Percentiles rank a stretch among this genome's conserved stretches.
These are phyloP conservation scores for Bujurquina vittata DNA, from an alignment of 2,113 vertebrate genomes.

Conservation along the genomic window DNA sequence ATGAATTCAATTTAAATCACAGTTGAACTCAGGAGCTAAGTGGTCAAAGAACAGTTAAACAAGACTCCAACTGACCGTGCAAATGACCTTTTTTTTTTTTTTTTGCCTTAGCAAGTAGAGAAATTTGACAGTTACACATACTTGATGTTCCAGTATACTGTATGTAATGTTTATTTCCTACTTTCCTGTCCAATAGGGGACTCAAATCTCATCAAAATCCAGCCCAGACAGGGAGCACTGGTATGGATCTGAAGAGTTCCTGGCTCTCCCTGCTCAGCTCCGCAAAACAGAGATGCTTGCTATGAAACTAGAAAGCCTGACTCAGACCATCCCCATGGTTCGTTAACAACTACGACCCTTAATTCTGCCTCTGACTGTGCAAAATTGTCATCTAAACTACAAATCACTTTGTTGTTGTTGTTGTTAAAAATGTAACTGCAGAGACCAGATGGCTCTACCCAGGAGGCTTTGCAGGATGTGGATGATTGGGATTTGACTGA, in stretches of 20 bases:
- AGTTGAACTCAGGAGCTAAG: not conserved
- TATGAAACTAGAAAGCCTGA: constrained; percentile 90
- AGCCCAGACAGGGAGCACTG: constrained; percentile 78
- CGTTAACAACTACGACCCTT: not conserved
- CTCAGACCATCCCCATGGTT: constrained; percentile 84
- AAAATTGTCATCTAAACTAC: not conserved
- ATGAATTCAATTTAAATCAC: not conserved
- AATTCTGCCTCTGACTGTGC: not conserved
- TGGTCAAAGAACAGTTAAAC: not conserved
- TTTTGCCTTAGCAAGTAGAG: not conserved
- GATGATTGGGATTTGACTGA: constrained; percentile 97
- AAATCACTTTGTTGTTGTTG: not conserved
- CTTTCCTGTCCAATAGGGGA: not conserved
- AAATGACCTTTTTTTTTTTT: too few species aligned
- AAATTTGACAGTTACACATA: not conserved
- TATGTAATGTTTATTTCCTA: not conserved
- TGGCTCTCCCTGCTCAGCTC: constrained; percentile 94
- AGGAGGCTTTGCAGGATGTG: constrained; percentile 87
- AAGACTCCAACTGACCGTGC: too few species aligned
- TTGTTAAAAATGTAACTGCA: constrained; percentile 45
- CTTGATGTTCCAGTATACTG: not conserved
- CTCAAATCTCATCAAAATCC: not conserved
- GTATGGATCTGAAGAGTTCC: constrained; percentile 97
- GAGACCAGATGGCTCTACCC: constrained; percentile 68
- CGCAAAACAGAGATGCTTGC: constrained; percentile 92